Base-by-base conservation (phyloP, 2,113 vertebrate species). In the Rallus limicola region DNA sequence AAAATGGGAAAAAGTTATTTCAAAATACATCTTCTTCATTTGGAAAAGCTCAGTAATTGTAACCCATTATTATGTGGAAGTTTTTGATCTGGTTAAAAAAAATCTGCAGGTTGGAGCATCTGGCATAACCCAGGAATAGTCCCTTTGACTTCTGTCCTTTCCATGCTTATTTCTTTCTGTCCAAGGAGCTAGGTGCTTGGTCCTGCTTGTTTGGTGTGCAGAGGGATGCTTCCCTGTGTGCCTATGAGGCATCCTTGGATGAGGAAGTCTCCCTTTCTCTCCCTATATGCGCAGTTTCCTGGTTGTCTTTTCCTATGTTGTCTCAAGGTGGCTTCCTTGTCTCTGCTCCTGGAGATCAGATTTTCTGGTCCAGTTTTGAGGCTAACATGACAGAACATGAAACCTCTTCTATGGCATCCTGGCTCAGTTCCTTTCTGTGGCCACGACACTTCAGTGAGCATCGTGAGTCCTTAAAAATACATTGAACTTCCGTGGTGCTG, bases 291-390 rank as follows among this genome's bases (percentile, higher is more conserved):
- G 0, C 33, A 31, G 38, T 40, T 52, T 56, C 60, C 68, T 38
- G 5, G 2, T 5, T 92, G 26, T 42, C 81, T 76, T 76, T 6
- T 18, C 48, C 23, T 33, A 7, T 29, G 25, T 33, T 89, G 13
- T 36, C 64, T 52, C 82, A 77, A 82, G 90, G 84, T 93, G 75
- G 6, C 44, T 40, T 7, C 60, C 86, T 48, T 50, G 78, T 79
- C 64, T 74, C 36, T 8, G 36, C 80, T 95, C 72, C 62, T 76
- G 59, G 13, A 93, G 87, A 78, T 85, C 88, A 84, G 90, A 82
- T 97, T 97, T 96, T 89, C 87, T 94, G 64, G 67, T 71, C 84
- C 24, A 40, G 56, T 65, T 85, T 72, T 15, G 40, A 92, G 58
- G 86, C 67, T 86, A 40, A 23, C 67, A 6, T n/a, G 75, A 65